These are phyloP conservation scores for Larimichthys polyactis DNA, from an alignment of 2,113 vertebrate genomes.

Conservation along the genomic window DNA sequence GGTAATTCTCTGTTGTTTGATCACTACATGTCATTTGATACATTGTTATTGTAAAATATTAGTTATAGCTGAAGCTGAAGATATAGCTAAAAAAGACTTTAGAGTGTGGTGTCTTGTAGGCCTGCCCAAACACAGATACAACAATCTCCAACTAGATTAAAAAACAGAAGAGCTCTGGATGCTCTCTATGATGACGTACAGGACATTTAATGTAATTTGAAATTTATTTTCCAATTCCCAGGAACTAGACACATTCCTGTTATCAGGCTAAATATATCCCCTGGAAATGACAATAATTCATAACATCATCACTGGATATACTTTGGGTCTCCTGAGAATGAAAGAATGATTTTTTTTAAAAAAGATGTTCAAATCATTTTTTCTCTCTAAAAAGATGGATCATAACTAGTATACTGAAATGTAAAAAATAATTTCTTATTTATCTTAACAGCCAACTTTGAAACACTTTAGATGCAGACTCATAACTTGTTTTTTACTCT, in stretches of 20 bases:
- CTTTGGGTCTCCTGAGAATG: neutral
- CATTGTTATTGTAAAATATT: neutral
- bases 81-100: no score
- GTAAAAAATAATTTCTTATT: neutral
- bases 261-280: neutral
- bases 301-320: neutral
- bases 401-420: neutral
- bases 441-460: neutral
- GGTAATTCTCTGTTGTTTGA: neutral
- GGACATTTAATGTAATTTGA: neutral
- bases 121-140: neutral
- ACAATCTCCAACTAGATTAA: neutral
- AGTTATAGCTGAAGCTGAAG: no score
- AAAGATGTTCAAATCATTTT: neutral
- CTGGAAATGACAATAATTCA: neutral
- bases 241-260: neutral
- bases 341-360: neutral
- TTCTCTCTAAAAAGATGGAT: neutral
- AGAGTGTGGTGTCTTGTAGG: neutral
- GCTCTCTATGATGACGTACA: neutral
- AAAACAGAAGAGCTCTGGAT: neutral
- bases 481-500: conserved; percentile 9
- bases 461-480: conserved; percentile 5
- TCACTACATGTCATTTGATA: neutral
- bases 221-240: neutral